Base-by-base conservation (phyloP, 2,797 vertebrate species). In the Sebastiscus tertius region DNA sequence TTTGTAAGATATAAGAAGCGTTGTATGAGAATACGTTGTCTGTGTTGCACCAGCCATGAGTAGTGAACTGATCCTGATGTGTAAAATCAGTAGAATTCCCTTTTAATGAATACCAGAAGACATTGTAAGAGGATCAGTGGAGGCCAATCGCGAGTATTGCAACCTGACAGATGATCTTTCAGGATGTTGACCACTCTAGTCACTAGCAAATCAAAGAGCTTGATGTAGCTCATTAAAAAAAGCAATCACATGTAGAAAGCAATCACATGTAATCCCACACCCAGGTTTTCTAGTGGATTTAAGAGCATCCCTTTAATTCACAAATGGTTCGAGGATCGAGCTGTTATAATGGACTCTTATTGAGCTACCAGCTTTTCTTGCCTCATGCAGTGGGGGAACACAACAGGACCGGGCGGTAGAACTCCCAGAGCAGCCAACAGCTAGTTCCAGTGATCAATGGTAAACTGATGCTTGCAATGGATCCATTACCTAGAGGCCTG, bases 361-460 rank as follows among this genome's bases (percentile, higher is more conserved):
- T 65, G n/a, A 82, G 54, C 68, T 14, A 14, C 18, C 18, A 27
- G 62, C 75, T 64, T 65, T 29, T 13, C 52, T 34, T 70, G 46
- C 66, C 34, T 73, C 14, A 2, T 76, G 46, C 36, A 54, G 7
- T 18, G 18, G 13, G 8, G 10, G 26, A 70, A 33, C 54, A 75
- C 56, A 65, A 65, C 62, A 46, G 55, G 49, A 79, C 31, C 16
- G 39, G 60, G 49, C 65, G 22, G 18, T 60, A 71, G 80, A 75
- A 80, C 54, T 81, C 77, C 58, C 67, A 14, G 20, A 81, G 34
- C 59, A 69, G 55, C 77, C 79, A 42, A 22, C 79, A 84, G 68
- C 77, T 73, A 24, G 71, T 63, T 85, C 33, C 33, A 54, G 46
- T 81, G 77, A 93, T 93, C 86, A 80, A 80, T 90, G 61, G 89